A percentile compares a stretch with the other conserved stretches of the same genome.
Evolutionary conservation across 2,113 vertebrate genomes (phyloP).

Genomic region (Argyrosomus japonicus): DNA sequence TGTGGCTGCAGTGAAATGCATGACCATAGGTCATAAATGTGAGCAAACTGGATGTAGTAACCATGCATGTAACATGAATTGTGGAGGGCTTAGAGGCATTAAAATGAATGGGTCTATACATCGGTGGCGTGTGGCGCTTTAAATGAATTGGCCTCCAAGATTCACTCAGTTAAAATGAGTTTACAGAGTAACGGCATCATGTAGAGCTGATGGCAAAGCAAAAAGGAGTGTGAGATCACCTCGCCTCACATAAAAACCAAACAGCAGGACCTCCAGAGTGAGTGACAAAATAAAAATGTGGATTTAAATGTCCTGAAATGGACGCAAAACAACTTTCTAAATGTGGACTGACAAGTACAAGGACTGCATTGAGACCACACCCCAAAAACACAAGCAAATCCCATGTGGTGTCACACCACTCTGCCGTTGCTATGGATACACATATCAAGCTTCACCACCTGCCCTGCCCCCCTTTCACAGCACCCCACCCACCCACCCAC

Average conservation of each 20-base stretch:
- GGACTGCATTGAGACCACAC: constrained; percentile 52
- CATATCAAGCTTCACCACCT: constrained; percentile 82
- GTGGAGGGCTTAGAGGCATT: constrained; percentile 8
- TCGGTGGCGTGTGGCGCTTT: background rate
- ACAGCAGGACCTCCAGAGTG: too few species aligned
- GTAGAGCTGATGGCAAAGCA: background rate
- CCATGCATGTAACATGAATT: constrained; percentile 30
- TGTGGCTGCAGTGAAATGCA: constrained; percentile 51
- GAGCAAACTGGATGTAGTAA: constrained; percentile 35
- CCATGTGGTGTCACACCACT: constrained; percentile 74
- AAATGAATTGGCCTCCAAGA: background rate
- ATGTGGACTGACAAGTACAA: constrained; percentile 1
- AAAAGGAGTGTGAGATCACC: background rate
- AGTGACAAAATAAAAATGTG: background rate
- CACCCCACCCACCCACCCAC: background rate
- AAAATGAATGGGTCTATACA: constrained; percentile 24
- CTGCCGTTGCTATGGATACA: constrained; percentile 77
- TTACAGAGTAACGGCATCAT: background rate
- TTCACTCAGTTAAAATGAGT: background rate
- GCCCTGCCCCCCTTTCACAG: constrained; percentile 65
- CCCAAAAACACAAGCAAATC: constrained; percentile 72
- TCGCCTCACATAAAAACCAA: background rate
- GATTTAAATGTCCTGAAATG: background rate
- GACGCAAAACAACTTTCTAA: constrained; percentile 45
- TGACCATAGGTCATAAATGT: constrained; percentile 36